These are phyloP conservation scores for Drosophila kurseongensis DNA, from an alignment of 1,140 invertebrate genomes.

Conservation along the genomic window DNA sequence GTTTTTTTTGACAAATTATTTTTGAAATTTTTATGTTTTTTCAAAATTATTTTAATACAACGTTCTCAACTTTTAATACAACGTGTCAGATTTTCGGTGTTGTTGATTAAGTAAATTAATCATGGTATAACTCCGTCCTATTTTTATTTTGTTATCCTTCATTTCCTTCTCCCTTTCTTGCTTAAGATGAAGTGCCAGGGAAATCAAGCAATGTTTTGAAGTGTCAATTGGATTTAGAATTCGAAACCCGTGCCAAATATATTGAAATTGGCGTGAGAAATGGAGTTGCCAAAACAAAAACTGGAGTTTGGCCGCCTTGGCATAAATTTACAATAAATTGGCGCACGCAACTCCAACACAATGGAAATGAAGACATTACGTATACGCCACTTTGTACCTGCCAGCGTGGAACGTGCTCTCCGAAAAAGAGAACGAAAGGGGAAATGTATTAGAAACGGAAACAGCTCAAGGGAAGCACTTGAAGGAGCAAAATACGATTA, in stretches of 20 bases:
- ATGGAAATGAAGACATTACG: constrained; percentile 73
- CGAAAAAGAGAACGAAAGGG: constrained; percentile 19
- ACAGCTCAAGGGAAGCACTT: constrained; percentile 77
- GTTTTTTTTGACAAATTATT: no score
- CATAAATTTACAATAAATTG: constrained; percentile 71
- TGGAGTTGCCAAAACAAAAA: constrained; percentile 13
- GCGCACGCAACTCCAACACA: constrained; percentile 35
- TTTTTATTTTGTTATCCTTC: no score
- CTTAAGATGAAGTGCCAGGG: not conserved
- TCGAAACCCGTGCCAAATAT: constrained; percentile 1
- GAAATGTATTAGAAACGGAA: constrained; percentile 81
- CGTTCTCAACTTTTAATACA: no score
- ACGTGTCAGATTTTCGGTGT: not conserved
- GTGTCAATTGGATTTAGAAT: constrained; percentile 44
- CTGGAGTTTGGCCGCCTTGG: not conserved
- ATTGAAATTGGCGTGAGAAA: not conserved
- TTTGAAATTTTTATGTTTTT: not conserved
- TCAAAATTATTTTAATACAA: no score
- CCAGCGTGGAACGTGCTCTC: constrained; percentile 41
- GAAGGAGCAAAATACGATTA: constrained; percentile 77
- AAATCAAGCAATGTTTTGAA: not conserved
- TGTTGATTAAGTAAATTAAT: no score
- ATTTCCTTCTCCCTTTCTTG: no score
- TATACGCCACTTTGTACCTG: constrained; percentile 71
- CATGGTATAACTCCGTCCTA: no score